Evolutionary conservation across 2,797 vertebrate species (phyloP), one percentile per base, ranked within the genome.

Genomic region (Sebastes itinus): DNA sequence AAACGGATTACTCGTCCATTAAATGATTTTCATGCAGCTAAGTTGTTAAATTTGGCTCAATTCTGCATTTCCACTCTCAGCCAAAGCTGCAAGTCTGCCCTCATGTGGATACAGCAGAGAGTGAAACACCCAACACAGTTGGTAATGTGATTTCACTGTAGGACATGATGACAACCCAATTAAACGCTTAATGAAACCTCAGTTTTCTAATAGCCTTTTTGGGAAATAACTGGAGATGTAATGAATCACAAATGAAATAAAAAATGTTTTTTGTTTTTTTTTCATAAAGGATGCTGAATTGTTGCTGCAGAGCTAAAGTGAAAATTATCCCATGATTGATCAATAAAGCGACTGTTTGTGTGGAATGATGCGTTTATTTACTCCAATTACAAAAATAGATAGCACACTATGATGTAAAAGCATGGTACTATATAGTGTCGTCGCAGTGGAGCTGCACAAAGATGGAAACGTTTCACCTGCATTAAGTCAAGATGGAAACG

Each of bases 71-170:
- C 60, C 80, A 76, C 67, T 30, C 11, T 4, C 20, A 76, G 69
- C 18, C 56, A 67, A 52, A 87, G 63, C 84, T 95, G 46, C 93
- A 94, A 95, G 95, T 85, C 93, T 95, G 97, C 97, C 98, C 97
- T 95, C 97, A 85, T 96, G 97, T 99, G 98, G 97, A 92, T 90
- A 79, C 68, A 73, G 46, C 13, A 77, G 77, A 87, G 77, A 87
- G 38, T 1, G 66, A 64, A 81, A 38, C 2, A 5, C 67, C 64
- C 80, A 14, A 58, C 88, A 82, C 87, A 88, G 89, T 81, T 75
- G 72, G 79, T 80, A 72, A 78, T 75, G 75, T 58, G 28, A 74
- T 90, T 86, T 87, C 85, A 80, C 88, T 80, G 76, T 64, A 70
- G 87, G 82, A 83, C 78, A 81, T 87, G 70, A 91, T 86, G 75